Evolutionary conservation across 2,797 vertebrate genomes (phyloP).

Genomic region (Halcyon badia): DNA sequence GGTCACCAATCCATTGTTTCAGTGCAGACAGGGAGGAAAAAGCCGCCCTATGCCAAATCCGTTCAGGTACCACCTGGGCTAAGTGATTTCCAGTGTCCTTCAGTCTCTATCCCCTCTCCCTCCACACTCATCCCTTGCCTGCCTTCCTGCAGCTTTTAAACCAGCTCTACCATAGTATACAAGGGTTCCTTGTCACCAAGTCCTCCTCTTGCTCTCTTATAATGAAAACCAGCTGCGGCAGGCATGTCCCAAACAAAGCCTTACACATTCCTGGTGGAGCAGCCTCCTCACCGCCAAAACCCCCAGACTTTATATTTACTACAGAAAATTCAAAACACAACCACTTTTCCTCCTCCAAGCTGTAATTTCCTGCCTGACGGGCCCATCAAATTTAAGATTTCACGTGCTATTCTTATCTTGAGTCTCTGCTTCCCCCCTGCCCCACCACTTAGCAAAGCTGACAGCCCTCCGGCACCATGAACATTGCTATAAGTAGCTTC

Average conservation of each 20-base stretch:
- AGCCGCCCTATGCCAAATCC: not conserved
- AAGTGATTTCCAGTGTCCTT: not conserved
- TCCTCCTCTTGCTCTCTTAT: constrained; percentile 28
- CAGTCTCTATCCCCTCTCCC: not conserved
- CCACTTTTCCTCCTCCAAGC: constrained; percentile 66
- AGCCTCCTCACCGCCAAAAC: constrained; percentile 62
- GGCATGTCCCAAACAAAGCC: constrained; percentile 65
- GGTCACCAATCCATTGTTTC: not conserved
- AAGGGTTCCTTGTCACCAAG: constrained; percentile 55
- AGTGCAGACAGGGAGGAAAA: not conserved
- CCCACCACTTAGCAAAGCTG: constrained; percentile 29
- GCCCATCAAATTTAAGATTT: constrained; percentile 68
- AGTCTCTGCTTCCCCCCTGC: constrained; percentile 49
- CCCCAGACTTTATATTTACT: constrained; percentile 75
- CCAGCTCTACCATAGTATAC: not conserved
- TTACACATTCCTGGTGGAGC: constrained; percentile 67
- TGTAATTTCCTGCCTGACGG: constrained; percentile 69
- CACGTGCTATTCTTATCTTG: constrained; percentile 61
- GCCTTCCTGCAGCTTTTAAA: not conserved
- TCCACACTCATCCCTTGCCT: not conserved
- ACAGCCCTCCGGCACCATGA: constrained; percentile 49
- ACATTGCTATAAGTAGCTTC: constrained; percentile 55
- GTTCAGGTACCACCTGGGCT: not conserved
- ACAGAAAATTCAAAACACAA: constrained; percentile 67
- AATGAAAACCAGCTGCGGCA: constrained; percentile 69